Conservation (phyloP, 2,113 vertebrate genomes). For the Dermatemys mawii region DNA sequence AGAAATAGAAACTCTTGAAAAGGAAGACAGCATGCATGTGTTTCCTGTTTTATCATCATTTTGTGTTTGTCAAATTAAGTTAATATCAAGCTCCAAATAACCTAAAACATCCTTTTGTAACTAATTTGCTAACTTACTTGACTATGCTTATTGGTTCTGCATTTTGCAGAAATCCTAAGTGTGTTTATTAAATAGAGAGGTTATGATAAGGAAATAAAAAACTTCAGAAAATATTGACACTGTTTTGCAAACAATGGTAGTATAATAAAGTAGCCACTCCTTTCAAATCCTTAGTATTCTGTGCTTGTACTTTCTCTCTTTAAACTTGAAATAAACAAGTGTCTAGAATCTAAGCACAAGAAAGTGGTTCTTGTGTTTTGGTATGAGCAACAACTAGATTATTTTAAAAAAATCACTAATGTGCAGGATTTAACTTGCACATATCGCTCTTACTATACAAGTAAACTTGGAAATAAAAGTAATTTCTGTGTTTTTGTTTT, state of each 20-base stretch:
- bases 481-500: background rate
- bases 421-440: background rate
- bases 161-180: conserved; percentile 12
- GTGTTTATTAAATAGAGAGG: rapidly evolving
- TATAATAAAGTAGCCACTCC: background rate
- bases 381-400: background rate
- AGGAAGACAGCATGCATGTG: conserved; percentile 56
- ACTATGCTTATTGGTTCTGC: conserved; percentile 1
- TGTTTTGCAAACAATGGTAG: no score
- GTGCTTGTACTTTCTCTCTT: background rate
- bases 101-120: conserved; percentile 40
- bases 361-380: background rate
- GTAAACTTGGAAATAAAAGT: background rate
- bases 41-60: conserved; percentile 63
- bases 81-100: conserved; percentile 53
- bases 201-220: background rate
- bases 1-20: conserved; percentile 38
- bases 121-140: conserved; percentile 15
- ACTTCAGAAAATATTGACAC: background rate
- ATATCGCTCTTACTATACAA: background rate
- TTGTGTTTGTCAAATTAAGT: conserved; percentile 24
- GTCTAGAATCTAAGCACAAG: background rate
- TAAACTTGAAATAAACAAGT: background rate
- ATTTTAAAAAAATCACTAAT: background rate
- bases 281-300: background rate